Evolutionary conservation across 2,888 invertebrate genomes (phyloP).

Genomic region (Drosophila putrida): DNA sequence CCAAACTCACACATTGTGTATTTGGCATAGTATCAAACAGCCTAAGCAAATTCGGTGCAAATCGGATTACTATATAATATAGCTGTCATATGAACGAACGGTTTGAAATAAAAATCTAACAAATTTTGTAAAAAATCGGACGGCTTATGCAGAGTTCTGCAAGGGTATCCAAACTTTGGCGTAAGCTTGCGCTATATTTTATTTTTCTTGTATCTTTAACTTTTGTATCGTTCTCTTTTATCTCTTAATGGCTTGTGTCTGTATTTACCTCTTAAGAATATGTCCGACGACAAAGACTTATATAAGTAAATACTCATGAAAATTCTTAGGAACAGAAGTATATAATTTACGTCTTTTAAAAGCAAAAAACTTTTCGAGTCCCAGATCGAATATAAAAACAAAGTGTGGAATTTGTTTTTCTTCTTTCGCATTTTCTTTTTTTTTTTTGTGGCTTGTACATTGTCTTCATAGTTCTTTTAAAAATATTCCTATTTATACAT

Average conservation of each 20-base stretch:
- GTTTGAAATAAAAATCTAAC: too few relatives aligned
- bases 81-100: too few relatives aligned
- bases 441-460: constrained; percentile 4
- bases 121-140: too few relatives aligned
- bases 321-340: not conserved
- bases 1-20: too few relatives aligned
- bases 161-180: too few relatives aligned
- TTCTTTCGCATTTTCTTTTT: not conserved
- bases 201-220: not conserved
- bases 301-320: constrained; percentile 6
- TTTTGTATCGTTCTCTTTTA: constrained; percentile 7
- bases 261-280: constrained; percentile 8
- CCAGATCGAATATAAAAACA: constrained; percentile 20
- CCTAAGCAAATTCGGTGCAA: too few relatives aligned
- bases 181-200: too few relatives aligned
- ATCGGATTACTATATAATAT: too few relatives aligned
- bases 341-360: constrained; percentile 1
- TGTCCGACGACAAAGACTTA: constrained; percentile 1
- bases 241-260: constrained; percentile 13
- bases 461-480: constrained; percentile 13
- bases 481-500: constrained; percentile 22
- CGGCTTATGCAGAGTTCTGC: too few relatives aligned
- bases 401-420: constrained; percentile 26
- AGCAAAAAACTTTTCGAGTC: not conserved
- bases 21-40: too few relatives aligned